Conservation (phyloP, 53 echinoderm and acorn worm species). For the Echinarachnius parma region DNA sequence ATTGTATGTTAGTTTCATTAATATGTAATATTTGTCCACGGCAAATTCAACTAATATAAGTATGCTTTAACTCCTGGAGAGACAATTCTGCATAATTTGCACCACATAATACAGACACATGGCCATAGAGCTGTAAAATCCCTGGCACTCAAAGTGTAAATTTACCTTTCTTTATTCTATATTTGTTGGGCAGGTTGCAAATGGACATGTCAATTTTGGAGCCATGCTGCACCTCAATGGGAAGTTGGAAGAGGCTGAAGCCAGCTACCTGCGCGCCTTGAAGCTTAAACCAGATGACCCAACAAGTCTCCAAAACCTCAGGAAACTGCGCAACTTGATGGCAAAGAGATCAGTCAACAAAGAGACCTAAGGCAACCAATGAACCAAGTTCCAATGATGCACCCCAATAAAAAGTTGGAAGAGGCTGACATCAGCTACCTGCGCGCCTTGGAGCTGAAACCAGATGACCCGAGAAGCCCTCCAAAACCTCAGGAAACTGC, state of each 20-base stretch:
- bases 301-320: constrained; percentile 78
- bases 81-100: too few relatives aligned
- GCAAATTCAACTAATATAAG: too few relatives aligned
- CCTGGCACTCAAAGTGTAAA: too few relatives aligned
- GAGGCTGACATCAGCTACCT: constrained; percentile 81
- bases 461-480: too few relatives aligned
- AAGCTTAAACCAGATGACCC: constrained; percentile 81
- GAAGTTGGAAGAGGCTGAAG: constrained; percentile 80
- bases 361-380: too few relatives aligned
- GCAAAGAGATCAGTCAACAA: constrained; percentile 55
- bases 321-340: constrained; percentile 81
- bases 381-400: constrained; percentile 75
- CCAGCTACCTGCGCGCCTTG: constrained; percentile 77
- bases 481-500: too few relatives aligned
- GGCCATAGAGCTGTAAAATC: too few relatives aligned
- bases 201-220: constrained; percentile 88
- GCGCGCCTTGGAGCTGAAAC: too few relatives aligned
- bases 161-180: not conserved
- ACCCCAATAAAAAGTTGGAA: constrained; percentile 82
- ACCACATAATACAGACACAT: too few relatives aligned
- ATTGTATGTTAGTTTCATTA: too few relatives aligned
- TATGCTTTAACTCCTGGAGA: too few relatives aligned
- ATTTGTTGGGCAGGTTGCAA: constrained; percentile 59
- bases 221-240: constrained; percentile 93
- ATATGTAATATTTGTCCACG: too few relatives aligned